These are phyloP conservation scores for Meiosimyza decipiens DNA, from an alignment of 2,888 invertebrate species.

Conservation along the genomic window DNA sequence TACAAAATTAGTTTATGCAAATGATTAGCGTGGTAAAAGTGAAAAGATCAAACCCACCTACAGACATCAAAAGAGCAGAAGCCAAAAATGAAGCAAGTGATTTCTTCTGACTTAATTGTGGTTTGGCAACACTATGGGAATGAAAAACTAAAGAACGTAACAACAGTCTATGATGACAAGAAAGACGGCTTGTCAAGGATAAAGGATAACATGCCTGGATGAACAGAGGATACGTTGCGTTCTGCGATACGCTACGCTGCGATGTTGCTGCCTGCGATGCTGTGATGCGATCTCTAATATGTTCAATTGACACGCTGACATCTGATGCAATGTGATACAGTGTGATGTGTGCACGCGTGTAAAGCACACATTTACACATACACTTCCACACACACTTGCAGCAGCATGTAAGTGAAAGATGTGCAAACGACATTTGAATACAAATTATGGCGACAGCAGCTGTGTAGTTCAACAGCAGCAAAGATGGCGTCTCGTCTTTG, in stretches of 20 bases:
- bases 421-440: conserved; percentile 24
- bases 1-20: no score
- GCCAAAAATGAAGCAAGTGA: no score
- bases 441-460: conserved; percentile 24
- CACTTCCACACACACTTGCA: no score
- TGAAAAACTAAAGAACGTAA: no score
- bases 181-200: conserved; percentile 10
- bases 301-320: conserved; percentile 38
- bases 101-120: no score
- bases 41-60: no score
- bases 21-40: no score
- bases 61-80: no score
- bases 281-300: conserved; percentile 27
- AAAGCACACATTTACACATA: no score
- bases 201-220: conserved; percentile 10
- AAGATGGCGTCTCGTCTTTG: no score
- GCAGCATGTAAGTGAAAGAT: not conserved
- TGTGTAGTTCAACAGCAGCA: not conserved
- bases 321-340: conserved; percentile 23
- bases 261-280: not conserved
- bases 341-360: not conserved
- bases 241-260: conserved; percentile 1
- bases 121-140: no score
- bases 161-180: no score
- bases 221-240: conserved; percentile 6